Conservation (phyloP, 2,113 vertebrate species). For the Acrocephalus arundinaceus region DNA sequence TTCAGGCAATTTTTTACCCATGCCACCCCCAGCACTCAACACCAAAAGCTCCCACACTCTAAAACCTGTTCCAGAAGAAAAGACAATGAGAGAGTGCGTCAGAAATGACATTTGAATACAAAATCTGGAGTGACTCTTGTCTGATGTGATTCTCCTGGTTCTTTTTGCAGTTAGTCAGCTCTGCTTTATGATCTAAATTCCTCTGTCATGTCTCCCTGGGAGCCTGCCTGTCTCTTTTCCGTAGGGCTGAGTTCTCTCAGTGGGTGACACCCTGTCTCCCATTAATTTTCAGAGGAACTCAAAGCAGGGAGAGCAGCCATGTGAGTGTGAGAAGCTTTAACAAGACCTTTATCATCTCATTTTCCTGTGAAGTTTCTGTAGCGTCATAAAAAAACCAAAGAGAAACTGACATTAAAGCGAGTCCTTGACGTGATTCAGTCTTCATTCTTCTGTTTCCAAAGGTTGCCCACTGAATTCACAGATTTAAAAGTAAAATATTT, state of each 20-base stretch:
- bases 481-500: not conserved
- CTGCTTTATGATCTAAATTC: not conserved
- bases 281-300: not conserved
- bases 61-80: not conserved
- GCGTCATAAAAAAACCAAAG: not conserved
- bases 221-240: not conserved
- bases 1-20: not conserved
- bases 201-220: not conserved
- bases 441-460: not conserved
- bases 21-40: not conserved
- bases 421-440: not conserved
- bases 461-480: not conserved
- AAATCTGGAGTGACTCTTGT: not conserved
- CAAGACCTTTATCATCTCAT: not conserved
- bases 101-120: not conserved
- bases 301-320: not conserved
- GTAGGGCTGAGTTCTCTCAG: not conserved
- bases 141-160: not conserved
- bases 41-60: not conserved
- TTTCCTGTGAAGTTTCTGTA: not conserved
- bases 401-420: not conserved
- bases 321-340: not conserved
- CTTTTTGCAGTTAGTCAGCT: not conserved
- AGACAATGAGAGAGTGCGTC: not conserved
- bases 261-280: not conserved